phyloP scores from a whole-genome alignment of 2,797 vertebrate species.

The Semotilus atromaculatus region DNA sequence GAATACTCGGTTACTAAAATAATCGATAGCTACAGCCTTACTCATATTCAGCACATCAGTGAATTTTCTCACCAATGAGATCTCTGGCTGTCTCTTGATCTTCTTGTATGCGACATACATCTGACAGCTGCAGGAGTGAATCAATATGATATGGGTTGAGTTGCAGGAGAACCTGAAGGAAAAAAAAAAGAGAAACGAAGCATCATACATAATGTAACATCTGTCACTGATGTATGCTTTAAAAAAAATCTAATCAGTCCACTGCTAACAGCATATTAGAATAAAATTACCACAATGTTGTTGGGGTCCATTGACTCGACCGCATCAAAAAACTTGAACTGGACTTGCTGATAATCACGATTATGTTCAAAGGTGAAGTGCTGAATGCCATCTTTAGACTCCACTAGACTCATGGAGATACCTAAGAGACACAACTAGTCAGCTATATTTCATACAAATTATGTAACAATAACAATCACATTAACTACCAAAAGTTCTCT shows the following conservation, averaged over 20 bases:
- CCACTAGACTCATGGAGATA: conserved; percentile 88
- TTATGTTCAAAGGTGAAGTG: conserved; percentile 91
- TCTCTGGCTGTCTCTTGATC: conserved; percentile 98
- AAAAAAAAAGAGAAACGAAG: not conserved
- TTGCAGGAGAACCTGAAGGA: conserved; percentile 87
- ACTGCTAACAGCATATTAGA: not conserved
- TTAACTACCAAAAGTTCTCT: not conserved
- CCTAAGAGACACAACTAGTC: conserved; percentile 72
- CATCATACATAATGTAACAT: not conserved
- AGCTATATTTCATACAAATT: not conserved
- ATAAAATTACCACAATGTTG: conserved; percentile 89
- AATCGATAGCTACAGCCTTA: too few relatives aligned
- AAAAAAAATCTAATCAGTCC: not conserved
- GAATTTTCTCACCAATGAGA: conserved; percentile 68
- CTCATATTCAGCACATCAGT: not conserved
- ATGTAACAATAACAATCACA: too few relatives aligned
- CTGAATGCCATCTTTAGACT: conserved; percentile 85
- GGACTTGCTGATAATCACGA: conserved; percentile 94
- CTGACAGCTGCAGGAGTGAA: conserved; percentile 94
- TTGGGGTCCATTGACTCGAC: conserved; percentile 98
- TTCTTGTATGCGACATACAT: conserved; percentile 94
- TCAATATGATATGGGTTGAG: conserved; percentile 94
- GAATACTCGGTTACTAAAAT: too few relatives aligned
- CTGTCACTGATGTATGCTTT: not conserved
- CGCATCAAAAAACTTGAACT: conserved; percentile 93